Base-by-base conservation (phyloP, 2,888 invertebrate genomes). In the Aromia moschata region DNA sequence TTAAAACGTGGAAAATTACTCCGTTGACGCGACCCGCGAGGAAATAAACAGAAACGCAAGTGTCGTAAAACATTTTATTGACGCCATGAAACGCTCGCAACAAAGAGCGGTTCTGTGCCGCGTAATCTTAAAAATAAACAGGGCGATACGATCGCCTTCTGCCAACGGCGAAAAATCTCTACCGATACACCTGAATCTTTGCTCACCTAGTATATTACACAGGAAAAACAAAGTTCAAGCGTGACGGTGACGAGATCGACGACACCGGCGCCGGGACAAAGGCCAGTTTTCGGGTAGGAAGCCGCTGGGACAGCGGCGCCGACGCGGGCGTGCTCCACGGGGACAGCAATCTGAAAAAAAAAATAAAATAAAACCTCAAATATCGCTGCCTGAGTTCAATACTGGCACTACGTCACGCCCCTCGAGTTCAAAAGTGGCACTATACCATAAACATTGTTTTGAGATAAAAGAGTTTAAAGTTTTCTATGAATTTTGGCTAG, bases 141-240 rank as follows among this genome's bases (percentile, higher is more conserved):
- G n/a, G 33, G 7, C 33, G 11, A 33, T 33, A 33, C 5, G n/a
- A 11, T 10, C 33, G 33, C 10, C 33, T 5, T 33, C 5, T 11
- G 2, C 10, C 33, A 33, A 33, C 2, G 54, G 7, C 12, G 54
- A 5, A 45, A 11, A 36, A 44, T 62, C 69, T 61, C 38, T 53
- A 85, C 85, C 85, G 86, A 90, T 89, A 89, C 90, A 90, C 91
- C 91, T 90, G 91, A 90, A 90, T 90, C 90, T 90, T 91, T 91
- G 91, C 91, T 91, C 91, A 91, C 90, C 90, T 90, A 82, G 82
- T 82, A 73, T 78, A 74, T 84, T 82, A 80, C 86, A 87, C 89
- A 87, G 90, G 89, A 85, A 85, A 90, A 90, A 89, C 90, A 89
- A 84, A 87, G 89, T 89, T 90, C 91, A 91, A 90, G 90, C 90